Evolutionary conservation across 2,888 invertebrate species (phyloP).

Genomic region (Drosophila nr. perissopoda): DNA sequence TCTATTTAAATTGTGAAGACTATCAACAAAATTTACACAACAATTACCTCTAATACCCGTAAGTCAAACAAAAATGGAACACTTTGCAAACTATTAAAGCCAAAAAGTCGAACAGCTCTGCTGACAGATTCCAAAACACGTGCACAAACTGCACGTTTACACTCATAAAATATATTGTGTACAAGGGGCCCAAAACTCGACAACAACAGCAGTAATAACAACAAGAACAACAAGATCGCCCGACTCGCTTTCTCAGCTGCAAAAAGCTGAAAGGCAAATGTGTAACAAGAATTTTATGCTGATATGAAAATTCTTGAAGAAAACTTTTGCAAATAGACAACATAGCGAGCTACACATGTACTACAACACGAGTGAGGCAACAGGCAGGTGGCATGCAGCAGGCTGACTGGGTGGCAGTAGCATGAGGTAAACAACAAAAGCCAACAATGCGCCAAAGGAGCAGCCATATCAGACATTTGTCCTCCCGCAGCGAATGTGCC

Average conservation of each 20-base stretch:
- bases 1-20: conserved; percentile 16
- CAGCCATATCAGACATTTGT: conserved; percentile 50
- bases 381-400: conserved; percentile 9
- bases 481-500: conserved; percentile 13
- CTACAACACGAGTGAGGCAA: conserved; percentile 21
- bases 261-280: conserved; percentile 50
- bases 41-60: conserved; percentile 45
- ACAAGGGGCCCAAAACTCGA: conserved; percentile 37
- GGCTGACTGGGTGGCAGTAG: conserved; percentile 3
- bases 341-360: conserved; percentile 44
- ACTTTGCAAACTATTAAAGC: conserved; percentile 71
- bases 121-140: conserved; percentile 77
- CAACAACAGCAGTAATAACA: conserved; percentile 32
- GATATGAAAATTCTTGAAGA: conserved; percentile 54
- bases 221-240: conserved; percentile 7
- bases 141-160: conserved; percentile 61
- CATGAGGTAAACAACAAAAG: conserved; percentile 57
- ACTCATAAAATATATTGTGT: conserved; percentile 54
- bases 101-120: conserved; percentile 66
- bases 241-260: conserved; percentile 23
- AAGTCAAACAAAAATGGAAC: conserved; percentile 41
- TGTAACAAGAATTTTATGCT: conserved; percentile 61
- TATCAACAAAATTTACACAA: conserved; percentile 41
- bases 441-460: conserved; percentile 62
- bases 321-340: conserved; percentile 67